Conservation (phyloP, 2,888 invertebrate genomes). For the Chrysolina americana region DNA sequence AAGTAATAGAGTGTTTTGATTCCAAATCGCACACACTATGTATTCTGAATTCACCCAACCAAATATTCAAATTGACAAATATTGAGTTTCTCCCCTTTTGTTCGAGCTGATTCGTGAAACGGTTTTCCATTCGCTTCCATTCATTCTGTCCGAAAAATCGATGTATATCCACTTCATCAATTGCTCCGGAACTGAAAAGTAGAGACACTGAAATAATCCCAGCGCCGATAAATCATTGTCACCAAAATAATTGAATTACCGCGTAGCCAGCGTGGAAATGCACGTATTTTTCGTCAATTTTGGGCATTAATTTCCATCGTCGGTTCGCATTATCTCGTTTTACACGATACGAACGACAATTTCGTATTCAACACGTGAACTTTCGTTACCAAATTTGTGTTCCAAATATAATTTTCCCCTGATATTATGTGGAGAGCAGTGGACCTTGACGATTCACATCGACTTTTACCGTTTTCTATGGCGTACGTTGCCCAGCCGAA, state of each 20-base stretch:
- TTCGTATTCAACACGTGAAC: conserved; percentile 24
- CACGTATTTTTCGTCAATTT: conserved; percentile 27
- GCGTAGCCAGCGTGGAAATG: conserved; percentile 12
- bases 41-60: too few relatives aligned
- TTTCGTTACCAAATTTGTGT: conserved; percentile 26
- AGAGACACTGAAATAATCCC: conserved; percentile 25
- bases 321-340: conserved; percentile 20
- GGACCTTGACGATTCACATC: background rate
- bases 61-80: too few relatives aligned
- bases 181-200: conserved; percentile 19
- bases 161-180: conserved; percentile 18
- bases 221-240: conserved; percentile 32
- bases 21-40: too few relatives aligned
- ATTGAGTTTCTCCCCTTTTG: background rate
- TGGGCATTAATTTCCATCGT: conserved; percentile 21
- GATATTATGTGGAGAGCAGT: conserved; percentile 5
- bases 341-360: conserved; percentile 14
- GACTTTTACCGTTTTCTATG: background rate
- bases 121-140: background rate
- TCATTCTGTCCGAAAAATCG: background rate
- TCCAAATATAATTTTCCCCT: conserved; percentile 25
- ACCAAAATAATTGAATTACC: conserved; percentile 25
- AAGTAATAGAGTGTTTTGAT: too few relatives aligned
- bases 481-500: background rate
- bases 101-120: background rate